A percentile compares a stretch with the other conserved stretches of the same genome.
These are phyloP conservation scores for Novumbra hubbsi DNA, from an alignment of 2,797 vertebrate species.

Conservation along the genomic window DNA sequence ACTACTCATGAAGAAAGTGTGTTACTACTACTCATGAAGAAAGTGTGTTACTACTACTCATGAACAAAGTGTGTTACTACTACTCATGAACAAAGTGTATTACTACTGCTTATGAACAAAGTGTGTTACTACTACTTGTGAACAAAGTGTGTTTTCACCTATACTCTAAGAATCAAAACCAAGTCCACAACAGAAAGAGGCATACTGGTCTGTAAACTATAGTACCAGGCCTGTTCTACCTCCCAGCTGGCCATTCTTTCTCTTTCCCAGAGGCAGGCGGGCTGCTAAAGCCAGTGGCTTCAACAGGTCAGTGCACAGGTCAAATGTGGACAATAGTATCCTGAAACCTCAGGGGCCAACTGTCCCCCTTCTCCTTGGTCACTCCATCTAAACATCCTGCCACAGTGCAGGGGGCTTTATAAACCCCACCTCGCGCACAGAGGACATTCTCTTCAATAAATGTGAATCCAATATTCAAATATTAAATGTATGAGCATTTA, in stretches of 20 bases:
- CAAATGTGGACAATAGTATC: slow-evolving; percentile 76
- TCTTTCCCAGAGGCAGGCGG: slow-evolving; percentile 56
- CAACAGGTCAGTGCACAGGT: slow-evolving; percentile 76
- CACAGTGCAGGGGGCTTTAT: not conserved
- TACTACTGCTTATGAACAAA: not conserved
- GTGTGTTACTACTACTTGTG: not conserved
- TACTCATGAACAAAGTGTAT: not conserved
- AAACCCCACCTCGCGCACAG: slow-evolving; percentile 8
- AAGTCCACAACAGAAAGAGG: not conserved
- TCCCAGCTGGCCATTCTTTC: slow-evolving; percentile 2
- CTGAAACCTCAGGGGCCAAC: slow-evolving; percentile 73
- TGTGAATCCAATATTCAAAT: not conserved
- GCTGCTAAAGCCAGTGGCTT: slow-evolving; percentile 64
- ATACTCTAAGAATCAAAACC: not conserved
- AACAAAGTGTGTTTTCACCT: not conserved
- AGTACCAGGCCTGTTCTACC: not conserved
- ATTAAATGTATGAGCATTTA: not conserved
- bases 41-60: not conserved
- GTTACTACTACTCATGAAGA: not conserved
- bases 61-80: too few species aligned
- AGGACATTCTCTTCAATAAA: slow-evolving; percentile 20
- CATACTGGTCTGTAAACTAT: too few species aligned
- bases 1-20: not conserved
- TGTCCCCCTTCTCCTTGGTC: slow-evolving; percentile 59
- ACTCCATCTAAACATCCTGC: slow-evolving; percentile 44